Evolutionary conservation across 2,797 vertebrate genomes (phyloP).

Genomic region (Sebastes minor): DNA sequence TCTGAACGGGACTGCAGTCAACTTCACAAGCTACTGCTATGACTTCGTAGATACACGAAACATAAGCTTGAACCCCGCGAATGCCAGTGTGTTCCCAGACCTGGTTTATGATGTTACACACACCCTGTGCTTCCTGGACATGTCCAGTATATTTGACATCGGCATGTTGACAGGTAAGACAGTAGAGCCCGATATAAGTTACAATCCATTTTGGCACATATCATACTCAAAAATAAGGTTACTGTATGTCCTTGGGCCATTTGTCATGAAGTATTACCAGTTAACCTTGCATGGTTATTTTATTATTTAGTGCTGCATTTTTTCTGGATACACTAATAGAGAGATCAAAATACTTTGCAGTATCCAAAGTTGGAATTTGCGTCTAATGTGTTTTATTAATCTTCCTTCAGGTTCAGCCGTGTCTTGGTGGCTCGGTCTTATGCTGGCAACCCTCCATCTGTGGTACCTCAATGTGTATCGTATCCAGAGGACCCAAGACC

Average conservation of each 20-base stretch:
- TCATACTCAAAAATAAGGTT: not conserved
- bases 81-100: slow-evolving; percentile 1
- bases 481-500: slow-evolving; percentile 75
- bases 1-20: slow-evolving; percentile 13
- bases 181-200: too few species aligned
- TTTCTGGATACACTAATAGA: not conserved
- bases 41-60: slow-evolving; percentile 10
- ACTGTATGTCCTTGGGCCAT: not conserved
- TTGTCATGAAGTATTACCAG: not conserved
- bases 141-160: slow-evolving; percentile 33
- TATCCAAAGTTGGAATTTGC: not conserved
- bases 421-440: slow-evolving; percentile 69
- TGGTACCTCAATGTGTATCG: slow-evolving; percentile 60
- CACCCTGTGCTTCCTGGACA: slow-evolving; percentile 59
- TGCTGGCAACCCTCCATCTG: slow-evolving; percentile 69
- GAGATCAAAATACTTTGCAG: not conserved
- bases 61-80: not conserved
- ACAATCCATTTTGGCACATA: not conserved
- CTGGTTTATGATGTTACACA: slow-evolving; percentile 65
- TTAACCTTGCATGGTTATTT: not conserved
- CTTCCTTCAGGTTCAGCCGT: slow-evolving; percentile 23
- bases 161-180: slow-evolving; percentile 49
- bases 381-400: not conserved
- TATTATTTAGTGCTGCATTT: not conserved
- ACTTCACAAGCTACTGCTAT: slow-evolving; percentile 56